Evolutionary conservation across 2,888 invertebrate species (phyloP).

Genomic region (Gastrophysa polygoni): DNA sequence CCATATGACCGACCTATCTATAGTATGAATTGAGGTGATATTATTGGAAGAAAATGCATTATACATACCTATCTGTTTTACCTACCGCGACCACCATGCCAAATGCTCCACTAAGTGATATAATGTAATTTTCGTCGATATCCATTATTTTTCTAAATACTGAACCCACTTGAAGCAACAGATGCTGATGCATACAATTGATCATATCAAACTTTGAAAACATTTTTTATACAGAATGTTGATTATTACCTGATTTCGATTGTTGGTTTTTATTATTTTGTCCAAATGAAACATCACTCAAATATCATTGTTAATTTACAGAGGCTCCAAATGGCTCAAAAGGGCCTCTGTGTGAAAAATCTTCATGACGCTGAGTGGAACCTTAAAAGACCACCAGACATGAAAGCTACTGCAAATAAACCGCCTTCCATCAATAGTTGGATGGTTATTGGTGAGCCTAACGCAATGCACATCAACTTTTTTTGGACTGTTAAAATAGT

Average conservation of each 20-base stretch:
- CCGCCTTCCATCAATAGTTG: slow-evolving; percentile 29
- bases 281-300: slow-evolving; percentile 52
- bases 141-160: too few relatives aligned
- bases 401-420: slow-evolving; percentile 40
- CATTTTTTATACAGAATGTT: neutral
- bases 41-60: too few relatives aligned
- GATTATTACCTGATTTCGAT: slow-evolving; percentile 17
- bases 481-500: slow-evolving; percentile 37
- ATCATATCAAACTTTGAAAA: too few relatives aligned
- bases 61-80: too few relatives aligned
- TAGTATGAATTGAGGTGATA: too few relatives aligned
- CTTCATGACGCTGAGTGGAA: slow-evolving; percentile 49
- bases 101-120: too few relatives aligned
- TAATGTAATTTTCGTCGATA: too few relatives aligned
- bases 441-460: slow-evolving; percentile 41
- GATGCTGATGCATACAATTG: too few relatives aligned
- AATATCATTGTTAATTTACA: slow-evolving; percentile 59
- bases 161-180: too few relatives aligned
- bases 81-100: too few relatives aligned
- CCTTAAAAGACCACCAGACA: slow-evolving; percentile 45
- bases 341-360: slow-evolving; percentile 44
- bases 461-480: slow-evolving; percentile 40
- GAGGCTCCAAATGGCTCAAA: slow-evolving; percentile 54
- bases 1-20: too few relatives aligned
- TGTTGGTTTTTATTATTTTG: slow-evolving; percentile 34